Conservation (phyloP, 1,140 invertebrate species). For the Ostrea edulis region DNA sequence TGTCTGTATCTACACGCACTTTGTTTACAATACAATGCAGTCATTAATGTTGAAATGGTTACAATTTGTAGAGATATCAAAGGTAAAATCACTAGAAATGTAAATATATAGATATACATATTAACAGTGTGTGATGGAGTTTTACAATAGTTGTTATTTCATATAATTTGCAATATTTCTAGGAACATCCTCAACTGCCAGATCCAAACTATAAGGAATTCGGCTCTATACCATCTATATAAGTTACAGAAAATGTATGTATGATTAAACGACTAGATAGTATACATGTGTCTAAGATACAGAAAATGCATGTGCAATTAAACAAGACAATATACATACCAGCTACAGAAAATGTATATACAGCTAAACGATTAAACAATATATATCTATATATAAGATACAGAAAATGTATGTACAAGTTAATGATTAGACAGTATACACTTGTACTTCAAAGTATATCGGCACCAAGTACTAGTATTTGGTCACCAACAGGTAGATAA, state of each 20-base stretch:
- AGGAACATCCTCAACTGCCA: neutral
- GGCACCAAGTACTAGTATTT: too few relatives aligned
- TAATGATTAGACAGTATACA: too few relatives aligned
- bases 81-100: too few relatives aligned
- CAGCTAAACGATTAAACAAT: neutral
- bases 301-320: neutral
- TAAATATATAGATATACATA: too few relatives aligned
- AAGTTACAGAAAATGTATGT: neutral
- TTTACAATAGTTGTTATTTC: too few relatives aligned
- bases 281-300: neutral
- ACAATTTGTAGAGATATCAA: too few relatives aligned
- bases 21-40: too few relatives aligned
- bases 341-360: neutral
- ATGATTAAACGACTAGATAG: neutral
- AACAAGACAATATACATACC: neutral
- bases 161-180: too few relatives aligned
- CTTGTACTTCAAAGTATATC: neutral
- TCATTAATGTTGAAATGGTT: too few relatives aligned
- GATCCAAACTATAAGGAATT: neutral
- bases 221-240: neutral
- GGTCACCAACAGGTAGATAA: too few relatives aligned
- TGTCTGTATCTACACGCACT: too few relatives aligned
- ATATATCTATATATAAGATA: neutral
- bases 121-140: too few relatives aligned
- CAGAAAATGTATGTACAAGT: neutral